phyloP scores from a whole-genome alignment of 2,113 vertebrate genomes.

The Callaeas wilsoni region DNA sequence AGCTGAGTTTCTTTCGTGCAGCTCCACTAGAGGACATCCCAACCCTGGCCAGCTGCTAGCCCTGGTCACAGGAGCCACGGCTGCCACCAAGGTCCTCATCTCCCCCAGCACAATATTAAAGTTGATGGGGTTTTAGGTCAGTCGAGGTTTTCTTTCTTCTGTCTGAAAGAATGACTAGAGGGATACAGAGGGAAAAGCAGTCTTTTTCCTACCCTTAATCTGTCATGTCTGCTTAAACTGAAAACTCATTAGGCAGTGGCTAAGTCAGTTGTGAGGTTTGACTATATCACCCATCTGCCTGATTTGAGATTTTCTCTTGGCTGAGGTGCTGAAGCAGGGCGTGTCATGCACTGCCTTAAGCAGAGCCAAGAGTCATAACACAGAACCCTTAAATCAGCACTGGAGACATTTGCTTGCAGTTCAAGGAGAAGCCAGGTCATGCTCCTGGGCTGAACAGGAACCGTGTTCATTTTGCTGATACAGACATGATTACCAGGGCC shows the following conservation, averaged over 20 bases:
- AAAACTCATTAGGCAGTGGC: background rate
- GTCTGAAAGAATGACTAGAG: background rate
- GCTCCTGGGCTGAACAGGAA: background rate
- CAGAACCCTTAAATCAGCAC: background rate
- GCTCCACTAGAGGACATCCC: constrained; percentile 29
- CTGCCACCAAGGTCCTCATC: background rate
- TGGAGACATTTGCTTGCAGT: background rate
- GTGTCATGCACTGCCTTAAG: background rate
- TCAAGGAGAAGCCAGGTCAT: background rate
- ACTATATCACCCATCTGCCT: background rate
- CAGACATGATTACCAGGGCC: accelerated
- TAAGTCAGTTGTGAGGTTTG: background rate
- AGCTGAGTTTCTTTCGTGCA: background rate
- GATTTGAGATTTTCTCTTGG: background rate
- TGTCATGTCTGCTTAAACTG: background rate
- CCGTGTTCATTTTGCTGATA: background rate
- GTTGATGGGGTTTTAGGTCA: background rate
- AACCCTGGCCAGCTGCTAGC: background rate
- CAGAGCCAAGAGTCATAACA: background rate
- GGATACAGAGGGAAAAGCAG: background rate
- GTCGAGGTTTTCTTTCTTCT: background rate
- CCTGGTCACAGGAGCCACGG: background rate
- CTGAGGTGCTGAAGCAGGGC: background rate
- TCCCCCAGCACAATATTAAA: background rate
- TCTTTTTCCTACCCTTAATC: background rate